Conservation (phyloP, 2,113 vertebrate species). For the Condylura cristata region DNA sequence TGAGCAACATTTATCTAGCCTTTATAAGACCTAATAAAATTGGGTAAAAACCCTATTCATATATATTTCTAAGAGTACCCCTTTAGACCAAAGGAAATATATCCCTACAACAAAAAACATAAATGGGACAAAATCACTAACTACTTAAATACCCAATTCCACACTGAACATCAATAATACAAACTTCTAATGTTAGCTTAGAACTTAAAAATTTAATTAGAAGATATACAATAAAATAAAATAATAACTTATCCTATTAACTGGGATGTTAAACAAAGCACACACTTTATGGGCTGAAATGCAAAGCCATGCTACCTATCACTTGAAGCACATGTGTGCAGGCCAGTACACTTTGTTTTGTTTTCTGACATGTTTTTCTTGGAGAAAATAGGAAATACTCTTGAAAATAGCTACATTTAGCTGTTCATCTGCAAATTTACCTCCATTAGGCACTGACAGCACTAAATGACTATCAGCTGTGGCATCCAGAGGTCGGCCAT, state of each 20-base stretch:
- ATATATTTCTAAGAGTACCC: background rate
- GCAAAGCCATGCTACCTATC: background rate
- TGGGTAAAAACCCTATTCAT: background rate
- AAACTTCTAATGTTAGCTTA: background rate
- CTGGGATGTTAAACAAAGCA: conserved; percentile 55
- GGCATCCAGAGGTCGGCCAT: conserved; percentile 87
- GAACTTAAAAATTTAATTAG: background rate
- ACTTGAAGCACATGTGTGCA: background rate
- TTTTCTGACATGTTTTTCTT: background rate
- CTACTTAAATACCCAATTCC: background rate
- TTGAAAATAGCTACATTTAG: background rate
- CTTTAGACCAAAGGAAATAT: background rate
- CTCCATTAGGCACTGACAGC: conserved; percentile 90
- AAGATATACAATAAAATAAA: too few species aligned
- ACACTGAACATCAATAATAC: background rate
- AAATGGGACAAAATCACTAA: background rate
- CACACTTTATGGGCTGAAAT: background rate
- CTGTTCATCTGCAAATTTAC: conserved; percentile 83
- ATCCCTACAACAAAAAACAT: background rate
- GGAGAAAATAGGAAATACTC: background rate
- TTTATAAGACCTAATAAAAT: background rate
- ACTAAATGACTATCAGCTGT: conserved; percentile 87
- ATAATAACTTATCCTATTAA: conserved; percentile 17
- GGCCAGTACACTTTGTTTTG: background rate
- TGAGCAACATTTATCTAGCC: background rate